Conservation (phyloP, 2,797 vertebrate species). For the Hydrolagus colliei region DNA sequence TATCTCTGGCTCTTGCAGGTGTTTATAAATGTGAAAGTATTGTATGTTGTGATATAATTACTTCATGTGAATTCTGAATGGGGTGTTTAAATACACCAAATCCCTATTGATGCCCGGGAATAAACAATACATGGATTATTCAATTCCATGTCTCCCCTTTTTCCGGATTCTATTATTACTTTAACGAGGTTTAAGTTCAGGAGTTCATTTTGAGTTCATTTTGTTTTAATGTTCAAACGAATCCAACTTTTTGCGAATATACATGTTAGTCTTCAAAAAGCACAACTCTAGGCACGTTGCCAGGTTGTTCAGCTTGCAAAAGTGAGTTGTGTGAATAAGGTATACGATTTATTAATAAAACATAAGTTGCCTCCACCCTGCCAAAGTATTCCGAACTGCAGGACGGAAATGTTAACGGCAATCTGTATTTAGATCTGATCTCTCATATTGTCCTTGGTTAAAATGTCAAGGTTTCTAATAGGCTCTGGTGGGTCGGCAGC, state of each 20-base stretch:
- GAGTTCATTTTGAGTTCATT: too few species aligned
- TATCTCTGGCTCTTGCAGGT: too few species aligned
- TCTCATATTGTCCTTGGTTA: conserved; percentile 9
- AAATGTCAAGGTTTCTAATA: conserved; percentile 29
- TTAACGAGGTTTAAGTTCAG: background rate
- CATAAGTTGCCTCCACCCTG: background rate
- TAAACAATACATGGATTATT: background rate
- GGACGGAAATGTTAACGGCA: conserved; percentile 1
- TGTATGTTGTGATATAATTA: background rate
- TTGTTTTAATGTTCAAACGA: too few species aligned
- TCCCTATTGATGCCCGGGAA: background rate
- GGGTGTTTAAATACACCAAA: background rate
- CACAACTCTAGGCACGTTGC: background rate
- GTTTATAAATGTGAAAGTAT: background rate
- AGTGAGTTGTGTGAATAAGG: background rate
- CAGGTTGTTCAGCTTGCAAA: background rate
- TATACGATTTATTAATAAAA: background rate
- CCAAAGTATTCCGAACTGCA: background rate
- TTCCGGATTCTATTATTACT: background rate
- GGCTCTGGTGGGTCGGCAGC: background rate
- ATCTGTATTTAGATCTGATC: conserved; percentile 5
- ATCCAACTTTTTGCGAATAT: background rate
- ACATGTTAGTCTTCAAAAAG: background rate
- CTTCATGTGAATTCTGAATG: background rate
- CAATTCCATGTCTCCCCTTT: background rate